A percentile compares a stretch with the other conserved stretches of the same genome.
These are phyloP conservation scores for Aromia moschata DNA, from an alignment of 2,888 invertebrate species.

Conservation along the genomic window DNA sequence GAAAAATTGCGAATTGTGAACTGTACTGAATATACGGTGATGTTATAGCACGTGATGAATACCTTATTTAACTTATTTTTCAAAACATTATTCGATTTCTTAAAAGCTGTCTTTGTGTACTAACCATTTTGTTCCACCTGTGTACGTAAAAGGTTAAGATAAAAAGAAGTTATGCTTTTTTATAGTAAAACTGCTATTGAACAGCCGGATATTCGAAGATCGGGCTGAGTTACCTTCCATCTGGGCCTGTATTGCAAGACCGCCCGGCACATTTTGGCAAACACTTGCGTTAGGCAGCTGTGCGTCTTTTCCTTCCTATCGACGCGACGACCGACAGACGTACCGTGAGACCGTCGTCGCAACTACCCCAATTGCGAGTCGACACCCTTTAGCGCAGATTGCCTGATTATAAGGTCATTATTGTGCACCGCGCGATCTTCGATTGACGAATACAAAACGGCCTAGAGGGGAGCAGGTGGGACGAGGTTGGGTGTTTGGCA, in stretches of 20 bases:
- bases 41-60: no score
- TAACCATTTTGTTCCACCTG: no score
- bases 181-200: no score
- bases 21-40: no score
- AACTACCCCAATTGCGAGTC: constrained; percentile 16
- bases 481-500: not conserved
- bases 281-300: constrained; percentile 28
- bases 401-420: constrained; percentile 13
- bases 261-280: constrained; percentile 4
- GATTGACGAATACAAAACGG: constrained; percentile 14
- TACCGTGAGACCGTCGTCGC: constrained; percentile 13
- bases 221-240: no score
- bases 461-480: constrained; percentile 6
- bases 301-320: constrained; percentile 9
- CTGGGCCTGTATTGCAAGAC: constrained; percentile 8
- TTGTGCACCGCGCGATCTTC: constrained; percentile 16
- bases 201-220: no score
- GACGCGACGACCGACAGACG: not conserved
- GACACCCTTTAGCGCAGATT: constrained; percentile 14
- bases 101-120: no score
- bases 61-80: no score
- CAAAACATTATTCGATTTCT: no score
- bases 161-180: no score
- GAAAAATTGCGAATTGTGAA: no score
- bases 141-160: no score